These are phyloP conservation scores for Tiliacea aurago DNA, from an alignment of 2,888 invertebrate species.

Conservation along the genomic window DNA sequence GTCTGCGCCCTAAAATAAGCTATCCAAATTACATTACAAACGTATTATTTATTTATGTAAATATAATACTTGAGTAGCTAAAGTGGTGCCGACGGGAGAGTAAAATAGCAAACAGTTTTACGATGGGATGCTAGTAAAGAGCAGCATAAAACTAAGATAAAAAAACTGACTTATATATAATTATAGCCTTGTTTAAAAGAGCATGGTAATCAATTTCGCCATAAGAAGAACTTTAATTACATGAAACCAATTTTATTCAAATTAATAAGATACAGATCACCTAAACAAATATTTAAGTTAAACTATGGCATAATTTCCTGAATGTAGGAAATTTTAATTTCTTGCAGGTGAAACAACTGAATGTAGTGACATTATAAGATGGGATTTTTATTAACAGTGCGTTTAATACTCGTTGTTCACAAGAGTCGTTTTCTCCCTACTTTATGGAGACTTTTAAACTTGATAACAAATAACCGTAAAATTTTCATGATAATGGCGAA, in stretches of 20 bases:
- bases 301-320: neutral
- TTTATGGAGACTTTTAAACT: constrained; percentile 11
- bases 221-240: neutral
- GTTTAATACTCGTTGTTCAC: constrained; percentile 6
- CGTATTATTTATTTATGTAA: neutral
- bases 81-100: constrained; percentile 27
- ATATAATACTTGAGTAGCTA: neutral
- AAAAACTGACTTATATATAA: neutral
- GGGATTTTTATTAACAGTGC: neutral
- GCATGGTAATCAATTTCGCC: neutral
- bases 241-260: neutral
- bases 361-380: neutral
- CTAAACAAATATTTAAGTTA: neutral
- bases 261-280: neutral
- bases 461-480: constrained; percentile 18
- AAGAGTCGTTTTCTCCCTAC: constrained; percentile 11
- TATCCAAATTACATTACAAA: neutral
- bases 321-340: neutral
- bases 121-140: constrained; percentile 15
- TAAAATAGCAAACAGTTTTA: constrained; percentile 32
- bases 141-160: constrained; percentile 18
- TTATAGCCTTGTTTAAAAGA: neutral
- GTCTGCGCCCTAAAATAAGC: neutral
- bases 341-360: neutral
- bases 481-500: constrained; percentile 30